phyloP scores from a whole-genome alignment of 2,113 vertebrate genomes.

The Pipa parva region DNA sequence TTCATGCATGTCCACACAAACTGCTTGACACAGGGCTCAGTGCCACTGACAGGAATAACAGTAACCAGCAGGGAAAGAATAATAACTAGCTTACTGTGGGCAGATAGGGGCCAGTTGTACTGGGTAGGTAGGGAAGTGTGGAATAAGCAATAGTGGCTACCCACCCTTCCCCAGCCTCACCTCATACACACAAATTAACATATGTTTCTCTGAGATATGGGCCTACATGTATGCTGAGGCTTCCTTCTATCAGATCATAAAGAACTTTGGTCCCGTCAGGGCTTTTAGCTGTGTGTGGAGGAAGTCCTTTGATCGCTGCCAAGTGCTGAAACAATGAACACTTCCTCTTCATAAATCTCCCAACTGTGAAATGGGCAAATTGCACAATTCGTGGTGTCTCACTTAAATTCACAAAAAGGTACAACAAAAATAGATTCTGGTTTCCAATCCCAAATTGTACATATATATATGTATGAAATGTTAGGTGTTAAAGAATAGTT shows the following conservation, averaged over 20 bases:
- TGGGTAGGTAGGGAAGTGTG: constrained; percentile 4
- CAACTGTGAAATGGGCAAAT: constrained; percentile 21
- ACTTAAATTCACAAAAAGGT: constrained; percentile 17
- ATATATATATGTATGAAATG: not conserved
- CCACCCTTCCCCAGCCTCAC: constrained; percentile 2
- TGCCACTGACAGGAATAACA: constrained; percentile 38
- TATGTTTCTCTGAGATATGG: constrained; percentile 34
- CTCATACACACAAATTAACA: constrained; percentile 30
- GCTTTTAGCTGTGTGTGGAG: constrained; percentile 22
- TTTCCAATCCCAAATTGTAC: not conserved
- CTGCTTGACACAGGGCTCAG: constrained; percentile 38
- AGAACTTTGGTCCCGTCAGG: constrained; percentile 26
- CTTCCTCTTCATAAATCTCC: constrained; percentile 39
- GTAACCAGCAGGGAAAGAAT: constrained; percentile 20
- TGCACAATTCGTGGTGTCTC: constrained; percentile 38
- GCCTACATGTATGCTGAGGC: constrained; percentile 15
- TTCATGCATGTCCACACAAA: constrained; percentile 15
- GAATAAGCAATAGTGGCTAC: constrained; percentile 15
- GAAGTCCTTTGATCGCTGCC: constrained; percentile 39
- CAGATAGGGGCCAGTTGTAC: constrained; percentile 23
- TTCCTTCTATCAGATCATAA: constrained; percentile 42
- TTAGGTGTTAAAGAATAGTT: constrained; percentile 29
- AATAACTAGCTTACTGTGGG: constrained; percentile 30
- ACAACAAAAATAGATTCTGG: constrained; percentile 8
- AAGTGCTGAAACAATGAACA: constrained; percentile 42